Percentiles rank a stretch among this genome's conserved stretches.
Evolutionary conservation across 2,888 invertebrate species (phyloP).

Genomic region (Heteromyza rotundicornis): DNA sequence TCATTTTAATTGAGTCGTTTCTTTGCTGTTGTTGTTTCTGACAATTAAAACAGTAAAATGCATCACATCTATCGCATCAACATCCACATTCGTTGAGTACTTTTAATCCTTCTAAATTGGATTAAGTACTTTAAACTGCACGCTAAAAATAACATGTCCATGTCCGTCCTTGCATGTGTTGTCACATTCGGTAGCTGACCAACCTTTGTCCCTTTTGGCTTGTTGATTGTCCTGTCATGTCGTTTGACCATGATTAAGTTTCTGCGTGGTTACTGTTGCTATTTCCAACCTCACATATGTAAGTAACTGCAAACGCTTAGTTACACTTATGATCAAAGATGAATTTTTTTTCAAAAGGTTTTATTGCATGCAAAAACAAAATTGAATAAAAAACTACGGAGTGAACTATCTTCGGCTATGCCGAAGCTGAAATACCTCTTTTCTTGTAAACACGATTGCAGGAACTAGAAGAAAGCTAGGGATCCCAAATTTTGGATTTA

Average conservation of each 20-base stretch:
- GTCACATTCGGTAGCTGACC: background rate
- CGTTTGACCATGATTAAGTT: constrained; percentile 16
- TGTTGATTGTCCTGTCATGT: background rate
- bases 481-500: too few relatives aligned
- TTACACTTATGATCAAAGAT: too few relatives aligned
- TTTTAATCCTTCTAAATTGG: constrained; percentile 60
- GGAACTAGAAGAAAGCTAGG: too few relatives aligned
- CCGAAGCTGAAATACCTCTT: too few relatives aligned
- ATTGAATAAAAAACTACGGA: too few relatives aligned
- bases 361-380: too few relatives aligned
- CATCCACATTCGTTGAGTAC: constrained; percentile 20
- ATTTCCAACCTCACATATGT: constrained; percentile 10
- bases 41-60: constrained; percentile 6
- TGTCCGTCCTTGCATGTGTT: background rate
- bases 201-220: background rate
- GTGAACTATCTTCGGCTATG: too few relatives aligned
- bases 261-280: constrained; percentile 26
- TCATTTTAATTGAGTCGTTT: constrained; percentile 19
- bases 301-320: too few relatives aligned
- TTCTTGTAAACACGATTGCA: too few relatives aligned
- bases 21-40: constrained; percentile 2
- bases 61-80: background rate
- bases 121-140: constrained; percentile 49
- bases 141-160: background rate
- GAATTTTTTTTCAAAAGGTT: too few relatives aligned